Evolutionary conservation across 1,140 invertebrate genomes (phyloP), one percentile per base, ranked within the genome.

Genomic region (Carposina sasakii): DNA sequence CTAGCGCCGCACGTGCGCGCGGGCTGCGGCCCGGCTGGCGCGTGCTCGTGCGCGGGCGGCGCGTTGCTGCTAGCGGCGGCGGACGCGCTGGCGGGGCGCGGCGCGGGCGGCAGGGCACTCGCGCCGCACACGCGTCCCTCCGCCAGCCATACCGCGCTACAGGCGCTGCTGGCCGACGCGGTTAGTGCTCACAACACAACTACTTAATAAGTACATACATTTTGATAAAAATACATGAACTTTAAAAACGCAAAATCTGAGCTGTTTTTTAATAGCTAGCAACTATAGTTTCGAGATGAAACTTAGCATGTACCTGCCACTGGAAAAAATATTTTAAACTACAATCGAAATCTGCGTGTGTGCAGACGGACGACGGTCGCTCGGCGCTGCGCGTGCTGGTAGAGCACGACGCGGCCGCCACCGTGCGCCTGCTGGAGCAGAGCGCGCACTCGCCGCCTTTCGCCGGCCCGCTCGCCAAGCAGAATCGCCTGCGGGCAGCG

Each of bases 31-130:
- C 52, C 45, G 23, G 49, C 34, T 16, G 36, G 49, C n/a, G 39
- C 3, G 9, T 72, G 71, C 51, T 23, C 19, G 21, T 81, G 81
- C 60, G 78, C 78, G 37, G 98, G 97, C 13, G 97, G 97, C 64
- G 95, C 96, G 61, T 85, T 99, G 45, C 81, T 99, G 42, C 93
- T 99, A 9, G 98, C 98, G 71, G 89, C 93, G 30, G 97, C 96
- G 45, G 97, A 96, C 67, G 98, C 97, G 73, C 86, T 99, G 56
- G 93, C 94, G 16, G 98, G 97, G 1, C 87, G 95, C 48, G 92
- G 92, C 1, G 98, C 97, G 86, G 97, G 95, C 2, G 90, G 90
- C 30, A 96, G 96, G 10, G 89, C 94, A 65, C 91, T 98, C 57
- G 91, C 93, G 2, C 79, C 85, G 6, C 90, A 94, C 57, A 85